A percentile compares a stretch with the other conserved stretches of the same genome.
Evolutionary conservation across 2,797 vertebrate species (phyloP).

Genomic region (Manis pentadactyla): DNA sequence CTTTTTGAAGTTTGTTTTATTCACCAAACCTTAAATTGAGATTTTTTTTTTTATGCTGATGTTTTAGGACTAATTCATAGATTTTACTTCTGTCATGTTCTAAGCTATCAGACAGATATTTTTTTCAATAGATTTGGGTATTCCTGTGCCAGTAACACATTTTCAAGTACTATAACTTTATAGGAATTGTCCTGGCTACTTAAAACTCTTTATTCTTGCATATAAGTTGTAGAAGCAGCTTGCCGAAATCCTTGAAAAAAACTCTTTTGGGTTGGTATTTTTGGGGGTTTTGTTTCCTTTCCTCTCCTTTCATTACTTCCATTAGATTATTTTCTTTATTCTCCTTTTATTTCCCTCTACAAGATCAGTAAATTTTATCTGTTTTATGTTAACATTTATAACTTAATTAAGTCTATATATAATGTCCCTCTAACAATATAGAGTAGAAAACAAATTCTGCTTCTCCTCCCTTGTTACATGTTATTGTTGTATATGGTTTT

Average conservation of each 20-base stretch:
- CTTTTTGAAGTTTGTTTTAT: neutral
- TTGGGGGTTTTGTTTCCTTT: neutral
- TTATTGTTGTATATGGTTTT: neutral
- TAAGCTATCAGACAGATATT: neutral
- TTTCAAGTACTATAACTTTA: neutral
- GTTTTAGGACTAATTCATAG: neutral
- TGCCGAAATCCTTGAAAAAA: neutral
- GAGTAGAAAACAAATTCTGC: neutral
- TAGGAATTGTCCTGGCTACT: neutral
- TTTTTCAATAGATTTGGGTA: neutral
- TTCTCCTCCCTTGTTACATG: neutral
- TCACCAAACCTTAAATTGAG: neutral
- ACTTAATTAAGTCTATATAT: neutral
- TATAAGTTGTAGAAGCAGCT: neutral
- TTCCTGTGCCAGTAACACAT: neutral
- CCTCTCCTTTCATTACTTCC: neutral
- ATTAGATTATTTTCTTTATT: neutral
- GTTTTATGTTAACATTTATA: neutral
- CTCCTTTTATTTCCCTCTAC: neutral
- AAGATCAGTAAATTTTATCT: neutral
- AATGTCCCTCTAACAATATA: neutral
- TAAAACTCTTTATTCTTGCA: neutral
- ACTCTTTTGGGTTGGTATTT: neutral
- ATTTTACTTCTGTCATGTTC: neutral
- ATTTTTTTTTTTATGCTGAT: neutral